A percentile compares a stretch with the other conserved stretches of the same genome.
Conservation (phyloP, 2,888 invertebrate species). For the Calliscelio sp. region DNA sequence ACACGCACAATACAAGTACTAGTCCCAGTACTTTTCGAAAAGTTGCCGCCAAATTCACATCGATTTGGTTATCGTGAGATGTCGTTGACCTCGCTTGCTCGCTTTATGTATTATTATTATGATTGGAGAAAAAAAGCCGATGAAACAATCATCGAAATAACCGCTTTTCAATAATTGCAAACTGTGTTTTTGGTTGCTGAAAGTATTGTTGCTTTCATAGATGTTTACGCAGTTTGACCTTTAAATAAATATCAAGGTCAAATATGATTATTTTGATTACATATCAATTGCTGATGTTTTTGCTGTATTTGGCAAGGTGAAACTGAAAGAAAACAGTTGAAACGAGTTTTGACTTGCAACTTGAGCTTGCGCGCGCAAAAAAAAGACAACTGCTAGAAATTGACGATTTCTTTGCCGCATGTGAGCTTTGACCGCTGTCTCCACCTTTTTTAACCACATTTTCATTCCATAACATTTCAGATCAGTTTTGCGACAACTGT, state of each 20-base stretch:
- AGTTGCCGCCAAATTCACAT: conserved; percentile 30
- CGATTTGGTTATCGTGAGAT: conserved; percentile 10
- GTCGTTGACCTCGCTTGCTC: conserved; percentile 32
- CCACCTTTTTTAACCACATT: not conserved
- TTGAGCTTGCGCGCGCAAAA: conserved; percentile 53
- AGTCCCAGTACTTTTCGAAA: not conserved
- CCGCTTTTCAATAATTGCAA: too few relatives aligned
- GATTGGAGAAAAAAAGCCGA: too few relatives aligned
- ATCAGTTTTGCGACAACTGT: not conserved
- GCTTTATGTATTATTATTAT: not conserved
- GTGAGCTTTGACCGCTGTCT: conserved; percentile 27
- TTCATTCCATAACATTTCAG: conserved; percentile 13
- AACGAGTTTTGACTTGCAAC: conserved; percentile 63
- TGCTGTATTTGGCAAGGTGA: conserved; percentile 33
- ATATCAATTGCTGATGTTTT: too few relatives aligned
- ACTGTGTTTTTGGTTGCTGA: too few relatives aligned
- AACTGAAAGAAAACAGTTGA: conserved; percentile 45
- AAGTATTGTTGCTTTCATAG: too few relatives aligned
- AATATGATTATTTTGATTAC: too few relatives aligned
- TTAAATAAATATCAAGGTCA: too few relatives aligned
- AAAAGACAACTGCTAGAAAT: conserved; percentile 39
- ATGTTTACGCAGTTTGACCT: too few relatives aligned
- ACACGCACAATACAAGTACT: conserved; percentile 42
- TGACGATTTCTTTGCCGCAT: conserved; percentile 30
- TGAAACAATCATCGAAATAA: too few relatives aligned